phyloP scores from a whole-genome alignment of 2,113 vertebrate species.

The Chinchilla lanigera region DNA sequence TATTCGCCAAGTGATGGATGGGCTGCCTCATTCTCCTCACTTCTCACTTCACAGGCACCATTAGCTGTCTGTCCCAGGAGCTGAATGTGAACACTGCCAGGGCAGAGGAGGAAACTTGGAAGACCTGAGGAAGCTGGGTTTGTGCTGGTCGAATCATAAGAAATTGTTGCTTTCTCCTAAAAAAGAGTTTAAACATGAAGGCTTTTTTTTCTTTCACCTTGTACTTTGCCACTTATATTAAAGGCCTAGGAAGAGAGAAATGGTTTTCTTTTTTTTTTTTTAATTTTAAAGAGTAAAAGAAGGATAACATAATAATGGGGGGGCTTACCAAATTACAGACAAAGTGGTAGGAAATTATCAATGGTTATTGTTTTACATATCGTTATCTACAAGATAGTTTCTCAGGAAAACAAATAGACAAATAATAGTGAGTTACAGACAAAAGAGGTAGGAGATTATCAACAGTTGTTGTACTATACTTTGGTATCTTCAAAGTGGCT shows the following conservation, averaged over 20 bases:
- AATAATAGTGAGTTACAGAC: too few species aligned
- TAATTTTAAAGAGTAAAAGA: too few species aligned
- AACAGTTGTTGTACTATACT: too few species aligned
- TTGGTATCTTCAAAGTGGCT: too few species aligned
- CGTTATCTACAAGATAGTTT: too few species aligned
- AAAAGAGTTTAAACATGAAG: not conserved
- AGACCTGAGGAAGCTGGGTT: not conserved
- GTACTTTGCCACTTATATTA: slow-evolving; percentile 20
- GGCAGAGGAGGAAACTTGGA: not conserved
- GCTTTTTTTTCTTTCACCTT: not conserved
- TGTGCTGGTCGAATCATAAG: not conserved
- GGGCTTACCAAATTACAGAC: too few species aligned
- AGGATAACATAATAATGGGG: too few species aligned
- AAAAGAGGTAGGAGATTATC: too few species aligned
- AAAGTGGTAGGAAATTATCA: too few species aligned
- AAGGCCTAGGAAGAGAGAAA: not conserved
- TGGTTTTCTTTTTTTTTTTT: not conserved
- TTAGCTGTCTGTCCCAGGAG: not conserved
- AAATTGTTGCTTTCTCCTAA: not conserved
- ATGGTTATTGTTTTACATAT: too few species aligned
- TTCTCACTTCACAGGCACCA: not conserved
- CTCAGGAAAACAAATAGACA: too few species aligned
- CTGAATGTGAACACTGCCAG: not conserved
- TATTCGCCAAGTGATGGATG: not conserved
- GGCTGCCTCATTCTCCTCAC: not conserved